Percentiles rank a stretch among this genome's conserved stretches.
Evolutionary conservation across 2,797 vertebrate species (phyloP).

Genomic region (Scarus forsteni): DNA sequence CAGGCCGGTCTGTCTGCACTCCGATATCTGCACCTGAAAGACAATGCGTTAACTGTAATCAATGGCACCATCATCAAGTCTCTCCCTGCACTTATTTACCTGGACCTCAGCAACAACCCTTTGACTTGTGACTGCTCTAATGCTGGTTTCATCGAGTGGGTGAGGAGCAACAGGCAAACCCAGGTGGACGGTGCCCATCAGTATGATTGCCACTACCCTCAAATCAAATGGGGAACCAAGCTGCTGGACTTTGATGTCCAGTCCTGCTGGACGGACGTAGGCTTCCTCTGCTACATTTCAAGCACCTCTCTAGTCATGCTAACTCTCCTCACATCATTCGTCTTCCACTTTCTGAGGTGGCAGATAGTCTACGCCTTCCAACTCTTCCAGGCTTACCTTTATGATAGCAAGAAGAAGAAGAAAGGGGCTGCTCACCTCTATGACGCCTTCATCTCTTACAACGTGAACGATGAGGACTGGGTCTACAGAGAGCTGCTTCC

Average conservation of each 20-base stretch:
- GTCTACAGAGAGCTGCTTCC: conserved; percentile 69
- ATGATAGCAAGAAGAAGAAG: conserved; percentile 50
- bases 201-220: conserved; percentile 49
- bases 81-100: conserved; percentile 37
- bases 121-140: conserved; percentile 75
- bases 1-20: conserved; percentile 2
- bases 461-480: conserved; percentile 71
- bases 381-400: conserved; percentile 64
- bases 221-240: conserved; percentile 18
- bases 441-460: conserved; percentile 79
- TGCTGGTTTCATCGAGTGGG: conserved; percentile 63
- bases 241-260: conserved; percentile 58
- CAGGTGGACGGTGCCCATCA: conserved; percentile 54
- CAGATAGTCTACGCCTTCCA: conserved; percentile 62
- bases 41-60: conserved; percentile 33
- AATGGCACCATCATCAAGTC: neutral
- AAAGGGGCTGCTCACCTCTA: conserved; percentile 38
- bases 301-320: conserved; percentile 45
- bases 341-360: conserved; percentile 63
- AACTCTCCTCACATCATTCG: conserved; percentile 46
- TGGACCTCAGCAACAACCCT: conserved; percentile 65
- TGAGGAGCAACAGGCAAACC: conserved; percentile 51
- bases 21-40: neutral
- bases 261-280: conserved; percentile 22
- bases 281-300: conserved; percentile 60